Evolutionary conservation across 2,888 invertebrate genomes (phyloP).

Genomic region (Polyommatus iphigenia): DNA sequence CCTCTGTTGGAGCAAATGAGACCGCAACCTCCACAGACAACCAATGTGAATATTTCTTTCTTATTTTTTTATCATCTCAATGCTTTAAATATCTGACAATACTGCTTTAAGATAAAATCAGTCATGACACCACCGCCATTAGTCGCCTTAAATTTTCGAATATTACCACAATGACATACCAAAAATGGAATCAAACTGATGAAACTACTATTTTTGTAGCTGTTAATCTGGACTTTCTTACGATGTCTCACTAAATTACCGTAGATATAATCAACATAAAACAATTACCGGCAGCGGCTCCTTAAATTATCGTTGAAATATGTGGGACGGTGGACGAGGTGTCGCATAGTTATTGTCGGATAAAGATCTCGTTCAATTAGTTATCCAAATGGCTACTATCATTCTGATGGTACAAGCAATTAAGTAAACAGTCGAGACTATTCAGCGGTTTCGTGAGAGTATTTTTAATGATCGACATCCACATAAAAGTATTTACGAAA

Average conservation of each 20-base stretch:
- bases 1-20: constrained; percentile 85
- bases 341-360: constrained; percentile 21
- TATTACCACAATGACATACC: neutral
- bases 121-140: neutral
- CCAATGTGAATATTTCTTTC: constrained; percentile 55
- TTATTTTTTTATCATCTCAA: neutral
- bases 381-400: neutral
- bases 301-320: constrained; percentile 17
- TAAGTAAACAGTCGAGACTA: neutral
- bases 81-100: neutral
- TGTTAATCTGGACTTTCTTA: neutral
- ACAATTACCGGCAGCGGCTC: constrained; percentile 20
- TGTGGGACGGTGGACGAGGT: constrained; percentile 14
- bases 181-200: constrained; percentile 5
- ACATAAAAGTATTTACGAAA: neutral
- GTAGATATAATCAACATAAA: constrained; percentile 12
- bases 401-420: constrained; percentile 1
- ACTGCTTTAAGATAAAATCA: neutral
- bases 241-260: constrained; percentile 15
- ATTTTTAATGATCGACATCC: neutral
- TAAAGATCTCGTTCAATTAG: constrained; percentile 11
- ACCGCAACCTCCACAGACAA: constrained; percentile 69
- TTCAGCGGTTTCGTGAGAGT: neutral
- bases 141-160: neutral
- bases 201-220: neutral